Percentiles rank a stretch among this genome's conserved stretches.
Evolutionary conservation across 2,888 invertebrate species (phyloP).

Genomic region (Spodoptera exigua): DNA sequence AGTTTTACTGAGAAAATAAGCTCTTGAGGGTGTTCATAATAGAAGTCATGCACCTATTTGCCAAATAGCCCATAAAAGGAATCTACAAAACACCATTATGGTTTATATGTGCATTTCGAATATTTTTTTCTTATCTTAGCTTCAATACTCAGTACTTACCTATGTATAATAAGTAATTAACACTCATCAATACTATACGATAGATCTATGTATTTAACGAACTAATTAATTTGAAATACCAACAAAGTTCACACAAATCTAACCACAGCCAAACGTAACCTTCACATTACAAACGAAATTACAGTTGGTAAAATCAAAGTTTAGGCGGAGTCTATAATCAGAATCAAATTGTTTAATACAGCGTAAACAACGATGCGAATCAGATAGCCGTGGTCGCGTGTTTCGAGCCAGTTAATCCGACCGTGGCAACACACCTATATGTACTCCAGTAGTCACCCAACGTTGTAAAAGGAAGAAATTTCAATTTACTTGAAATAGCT

Average conservation of each 20-base stretch:
- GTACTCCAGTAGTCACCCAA: slow-evolving; percentile 59
- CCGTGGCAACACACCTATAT: slow-evolving; percentile 56
- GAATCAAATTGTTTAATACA: slow-evolving; percentile 85
- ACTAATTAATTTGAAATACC: neutral
- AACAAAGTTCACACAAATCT: neutral
- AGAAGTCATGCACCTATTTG: slow-evolving; percentile 13
- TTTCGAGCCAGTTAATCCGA: slow-evolving; percentile 78
- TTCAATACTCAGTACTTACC: neutral
- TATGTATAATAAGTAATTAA: neutral
- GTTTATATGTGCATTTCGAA: neutral
- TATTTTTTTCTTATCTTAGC: slow-evolving; percentile 4
- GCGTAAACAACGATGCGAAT: slow-evolving; percentile 84
- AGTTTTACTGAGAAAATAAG: slow-evolving; percentile 26
- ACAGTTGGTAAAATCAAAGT: slow-evolving; percentile 69
- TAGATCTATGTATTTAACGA: neutral
- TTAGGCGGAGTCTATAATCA: slow-evolving; percentile 78
- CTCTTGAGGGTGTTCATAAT: slow-evolving; percentile 12
- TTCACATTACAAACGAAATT: slow-evolving; percentile 56
- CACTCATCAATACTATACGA: slow-evolving; percentile 1
- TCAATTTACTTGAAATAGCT: slow-evolving; percentile 79
- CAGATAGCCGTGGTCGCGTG: slow-evolving; percentile 83
- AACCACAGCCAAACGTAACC: slow-evolving; percentile 22
- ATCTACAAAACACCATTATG: slow-evolving; percentile 9
- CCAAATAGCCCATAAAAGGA: slow-evolving; percentile 20
- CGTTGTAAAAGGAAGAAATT: slow-evolving; percentile 77